Evolutionary conservation across 2,113 vertebrate species (phyloP).

Genomic region (Melanotaenia duboulayi): DNA sequence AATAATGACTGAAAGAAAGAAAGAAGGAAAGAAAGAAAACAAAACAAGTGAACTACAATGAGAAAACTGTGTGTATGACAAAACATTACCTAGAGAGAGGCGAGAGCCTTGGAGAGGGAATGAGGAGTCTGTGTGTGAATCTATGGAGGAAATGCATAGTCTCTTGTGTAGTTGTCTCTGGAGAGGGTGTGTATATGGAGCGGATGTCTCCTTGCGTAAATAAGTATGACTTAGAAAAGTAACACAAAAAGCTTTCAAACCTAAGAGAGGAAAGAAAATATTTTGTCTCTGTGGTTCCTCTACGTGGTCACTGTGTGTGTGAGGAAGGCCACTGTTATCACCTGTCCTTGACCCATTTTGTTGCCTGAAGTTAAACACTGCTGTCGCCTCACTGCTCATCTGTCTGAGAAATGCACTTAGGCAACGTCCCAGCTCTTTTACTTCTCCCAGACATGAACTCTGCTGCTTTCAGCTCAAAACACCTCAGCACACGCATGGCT

Average conservation of each 20-base stretch:
- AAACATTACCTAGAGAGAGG: constrained; percentile 11
- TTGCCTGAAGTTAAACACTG: constrained; percentile 28
- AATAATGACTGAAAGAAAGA: constrained; percentile 16
- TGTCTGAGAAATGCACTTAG: constrained; percentile 41
- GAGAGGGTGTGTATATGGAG: constrained; percentile 28
- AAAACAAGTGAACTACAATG: neutral
- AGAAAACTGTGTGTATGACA: constrained; percentile 26
- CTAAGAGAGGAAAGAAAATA: neutral
- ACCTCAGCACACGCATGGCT: constrained; percentile 44
- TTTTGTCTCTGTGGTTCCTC: constrained; percentile 27
- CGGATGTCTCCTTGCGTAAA: constrained; percentile 29
- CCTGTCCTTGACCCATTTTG: constrained; percentile 61
- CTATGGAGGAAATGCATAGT: constrained; percentile 26
- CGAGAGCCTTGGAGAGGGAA: neutral
- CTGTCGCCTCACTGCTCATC: neutral
- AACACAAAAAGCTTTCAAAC: constrained; percentile 6
- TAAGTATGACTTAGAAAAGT: constrained; percentile 30
- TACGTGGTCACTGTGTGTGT: constrained; percentile 29
- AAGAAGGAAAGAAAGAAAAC: neutral
- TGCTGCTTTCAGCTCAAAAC: constrained; percentile 35
- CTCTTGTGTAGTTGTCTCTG: constrained; percentile 48
- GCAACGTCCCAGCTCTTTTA: constrained; percentile 15
- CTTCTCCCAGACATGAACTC: constrained; percentile 39
- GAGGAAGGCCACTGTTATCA: constrained; percentile 42
- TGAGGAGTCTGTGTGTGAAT: constrained; percentile 7